Evolutionary conservation across 2,113 vertebrate genomes (phyloP).

Genomic region (Carettochelys insculpta): DNA sequence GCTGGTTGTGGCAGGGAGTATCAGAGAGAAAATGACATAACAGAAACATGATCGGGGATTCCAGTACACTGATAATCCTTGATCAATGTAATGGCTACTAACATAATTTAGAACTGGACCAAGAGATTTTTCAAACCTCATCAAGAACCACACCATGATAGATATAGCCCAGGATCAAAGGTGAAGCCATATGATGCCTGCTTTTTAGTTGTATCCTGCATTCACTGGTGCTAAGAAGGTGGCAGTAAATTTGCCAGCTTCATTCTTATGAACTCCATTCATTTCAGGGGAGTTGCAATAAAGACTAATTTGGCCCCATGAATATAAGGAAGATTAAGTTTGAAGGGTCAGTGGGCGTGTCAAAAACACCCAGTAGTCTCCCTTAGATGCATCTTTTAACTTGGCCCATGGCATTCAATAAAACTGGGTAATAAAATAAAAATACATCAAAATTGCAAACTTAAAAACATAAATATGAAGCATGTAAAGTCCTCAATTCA

Average conservation of each 20-base stretch:
- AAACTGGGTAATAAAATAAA: not conserved
- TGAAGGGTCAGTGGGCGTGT: not conserved
- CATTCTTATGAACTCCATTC: not conserved
- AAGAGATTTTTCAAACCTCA: not conserved
- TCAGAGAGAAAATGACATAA: too few species aligned
- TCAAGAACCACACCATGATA: not conserved
- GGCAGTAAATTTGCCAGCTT: not conserved
- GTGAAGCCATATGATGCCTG: not conserved
- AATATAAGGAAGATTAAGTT: not conserved
- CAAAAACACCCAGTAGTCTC: not conserved
- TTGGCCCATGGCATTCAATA: not conserved
- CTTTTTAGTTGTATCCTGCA: not conserved
- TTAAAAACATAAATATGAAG: not conserved
- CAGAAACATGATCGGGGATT: too few species aligned
- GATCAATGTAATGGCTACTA: not conserved
- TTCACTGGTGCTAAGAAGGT: not conserved
- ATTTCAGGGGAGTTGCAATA: not conserved
- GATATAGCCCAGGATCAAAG: not conserved
- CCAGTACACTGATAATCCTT: not conserved
- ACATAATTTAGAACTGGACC: conserved; percentile 1
- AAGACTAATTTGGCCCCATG: not conserved
- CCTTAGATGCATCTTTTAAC: not conserved
- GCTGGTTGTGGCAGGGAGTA: too few species aligned
- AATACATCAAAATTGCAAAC: not conserved
- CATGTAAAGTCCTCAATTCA: not conserved